phyloP scores from a whole-genome alignment of 2,888 invertebrate genomes.

The Yponomeuta sedellus region DNA sequence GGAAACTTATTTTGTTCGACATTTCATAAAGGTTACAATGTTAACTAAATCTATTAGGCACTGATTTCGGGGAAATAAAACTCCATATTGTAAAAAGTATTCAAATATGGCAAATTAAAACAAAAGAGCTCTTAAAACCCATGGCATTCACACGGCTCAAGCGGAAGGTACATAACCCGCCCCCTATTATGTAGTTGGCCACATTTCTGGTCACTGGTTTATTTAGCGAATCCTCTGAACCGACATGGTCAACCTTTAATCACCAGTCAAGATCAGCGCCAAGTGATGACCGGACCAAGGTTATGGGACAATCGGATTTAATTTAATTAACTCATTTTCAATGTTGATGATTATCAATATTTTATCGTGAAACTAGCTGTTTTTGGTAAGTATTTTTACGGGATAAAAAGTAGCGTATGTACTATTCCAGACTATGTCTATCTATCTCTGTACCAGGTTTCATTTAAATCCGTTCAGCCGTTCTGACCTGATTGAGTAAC shows the following conservation, averaged over 20 bases:
- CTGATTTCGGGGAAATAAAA: no score
- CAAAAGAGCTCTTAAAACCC: not conserved
- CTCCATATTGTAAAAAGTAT: no score
- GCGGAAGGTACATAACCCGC: constrained; percentile 30
- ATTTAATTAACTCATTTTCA: constrained; percentile 23
- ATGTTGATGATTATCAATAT: not conserved
- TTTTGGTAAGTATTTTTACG: no score
- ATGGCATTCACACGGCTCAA: not conserved
- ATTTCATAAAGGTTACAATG: no score
- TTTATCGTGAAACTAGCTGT: not conserved
- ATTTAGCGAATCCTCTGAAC: constrained; percentile 63
- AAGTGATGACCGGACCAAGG: constrained; percentile 63
- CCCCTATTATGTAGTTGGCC: constrained; percentile 31
- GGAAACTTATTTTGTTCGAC: no score
- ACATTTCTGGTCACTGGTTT: constrained; percentile 27
- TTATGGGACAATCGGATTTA: constrained; percentile 52
- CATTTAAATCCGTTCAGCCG: no score
- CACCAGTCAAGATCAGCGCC: constrained; percentile 50
- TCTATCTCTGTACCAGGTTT: no score
- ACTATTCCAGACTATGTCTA: no score
- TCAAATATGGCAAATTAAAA: not conserved
- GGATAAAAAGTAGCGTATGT: no score
- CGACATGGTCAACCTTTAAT: constrained; percentile 56
- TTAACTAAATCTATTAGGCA: no score
- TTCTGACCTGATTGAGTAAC: no score